A percentile compares a stretch with the other conserved stretches of the same genome.
These are phyloP conservation scores for Gobio gobio DNA, from an alignment of 2,113 vertebrate genomes.

Conservation along the genomic window DNA sequence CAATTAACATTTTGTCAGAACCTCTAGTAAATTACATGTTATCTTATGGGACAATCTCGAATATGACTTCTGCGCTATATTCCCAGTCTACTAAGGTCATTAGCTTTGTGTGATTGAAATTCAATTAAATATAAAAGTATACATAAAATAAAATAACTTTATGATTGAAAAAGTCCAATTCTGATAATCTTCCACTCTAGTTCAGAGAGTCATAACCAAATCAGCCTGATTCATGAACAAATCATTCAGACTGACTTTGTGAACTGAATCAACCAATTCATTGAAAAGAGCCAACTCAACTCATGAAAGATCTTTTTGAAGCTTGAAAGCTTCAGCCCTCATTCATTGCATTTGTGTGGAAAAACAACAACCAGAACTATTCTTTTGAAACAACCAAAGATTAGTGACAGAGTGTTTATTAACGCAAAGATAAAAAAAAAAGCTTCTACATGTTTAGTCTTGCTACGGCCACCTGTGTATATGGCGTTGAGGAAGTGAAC, in stretches of 20 bases:
- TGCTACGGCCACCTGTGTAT: conserved; percentile 14
- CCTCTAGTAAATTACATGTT: too few relatives aligned
- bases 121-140: too few relatives aligned
- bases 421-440: not conserved
- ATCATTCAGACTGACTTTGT: not conserved
- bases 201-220: not conserved
- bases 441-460: not conserved
- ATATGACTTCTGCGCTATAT: too few relatives aligned
- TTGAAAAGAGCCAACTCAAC: not conserved
- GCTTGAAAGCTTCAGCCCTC: not conserved
- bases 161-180: not conserved
- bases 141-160: not conserved
- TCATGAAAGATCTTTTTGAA: not conserved
- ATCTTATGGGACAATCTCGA: too few relatives aligned
- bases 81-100: too few relatives aligned
- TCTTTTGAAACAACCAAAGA: not conserved
- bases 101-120: too few relatives aligned
- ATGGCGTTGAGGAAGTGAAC: not conserved
- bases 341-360: not conserved
- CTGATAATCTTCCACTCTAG: not conserved
- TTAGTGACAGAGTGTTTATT: not conserved
- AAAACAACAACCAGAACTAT: not conserved
- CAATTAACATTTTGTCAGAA: too few relatives aligned
- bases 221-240: not conserved
- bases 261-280: not conserved